These are phyloP conservation scores for Centroberyx gerrardi DNA, from an alignment of 2,797 vertebrate species.

Conservation along the genomic window DNA sequence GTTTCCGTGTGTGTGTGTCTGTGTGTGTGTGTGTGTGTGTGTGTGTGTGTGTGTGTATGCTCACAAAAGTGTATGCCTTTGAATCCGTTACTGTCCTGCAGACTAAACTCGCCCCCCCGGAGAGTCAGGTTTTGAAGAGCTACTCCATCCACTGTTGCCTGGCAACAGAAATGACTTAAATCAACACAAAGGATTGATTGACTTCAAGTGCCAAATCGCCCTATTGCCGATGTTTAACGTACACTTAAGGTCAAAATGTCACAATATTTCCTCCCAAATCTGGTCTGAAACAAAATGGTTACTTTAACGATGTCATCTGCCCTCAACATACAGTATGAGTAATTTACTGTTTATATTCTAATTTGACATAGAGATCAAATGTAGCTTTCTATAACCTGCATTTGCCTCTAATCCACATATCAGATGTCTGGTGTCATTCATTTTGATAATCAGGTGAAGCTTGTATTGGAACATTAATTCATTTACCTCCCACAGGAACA, in stretches of 20 bases:
- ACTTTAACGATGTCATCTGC: no score
- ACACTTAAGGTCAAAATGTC: no score
- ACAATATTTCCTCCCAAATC: no score
- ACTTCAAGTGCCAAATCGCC: slow-evolving; percentile 1
- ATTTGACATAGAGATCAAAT: background rate
- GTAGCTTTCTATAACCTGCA: background rate
- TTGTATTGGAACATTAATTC: no score
- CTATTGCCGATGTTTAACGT: background rate
- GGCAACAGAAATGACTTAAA: slow-evolving; percentile 12
- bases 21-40: background rate
- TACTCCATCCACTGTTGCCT: slow-evolving; percentile 10
- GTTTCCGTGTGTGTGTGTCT: background rate
- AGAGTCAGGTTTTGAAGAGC: background rate
- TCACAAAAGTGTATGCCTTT: background rate
- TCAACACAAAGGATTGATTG: slow-evolving; percentile 16
- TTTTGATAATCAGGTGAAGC: background rate
- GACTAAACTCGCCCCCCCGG: background rate
- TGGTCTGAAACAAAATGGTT: no score
- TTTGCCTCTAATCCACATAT: background rate
- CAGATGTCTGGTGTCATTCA: background rate
- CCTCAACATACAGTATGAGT: no score
- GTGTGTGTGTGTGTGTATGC: background rate
- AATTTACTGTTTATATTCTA: no score
- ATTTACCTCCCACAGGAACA: no score
- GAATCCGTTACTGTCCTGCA: background rate